Base-by-base conservation (phyloP, 2,797 vertebrate species). In the Zalophus californianus region DNA sequence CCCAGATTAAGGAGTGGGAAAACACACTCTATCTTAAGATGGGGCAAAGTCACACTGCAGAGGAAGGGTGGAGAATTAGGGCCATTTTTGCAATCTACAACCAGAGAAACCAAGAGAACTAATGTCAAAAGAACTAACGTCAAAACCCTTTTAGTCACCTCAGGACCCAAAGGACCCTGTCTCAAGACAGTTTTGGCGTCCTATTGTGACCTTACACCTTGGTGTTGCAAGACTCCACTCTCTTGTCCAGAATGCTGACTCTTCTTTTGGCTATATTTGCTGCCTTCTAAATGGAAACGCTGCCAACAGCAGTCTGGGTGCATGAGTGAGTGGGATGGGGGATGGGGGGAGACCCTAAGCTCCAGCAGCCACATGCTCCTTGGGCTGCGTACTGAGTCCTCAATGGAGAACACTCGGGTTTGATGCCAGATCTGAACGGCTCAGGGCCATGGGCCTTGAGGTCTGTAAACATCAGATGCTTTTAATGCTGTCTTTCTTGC, bases 401-500 rank as follows among this genome's bases (percentile, higher is more conserved):
- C 60, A 35, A 35, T 62, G 75, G 80, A 68, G 87, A 88, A n/a
- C 64, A 16, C 38, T 35, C 18, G 4, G 54, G 48, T 62, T 90
- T 66, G 64, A 56, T 85, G 82, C 73, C 60, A 56, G 62, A 52
- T 29, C 79, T 14, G 25, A 93, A 75, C 18, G 29, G 77, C 12
- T 10, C 9, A 54, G n/a, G 64, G 70, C 84, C 32, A 14, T 0
- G 1, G 85, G 20, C 66, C 84, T 87, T 13, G 38, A 48, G 58
- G 73, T 91, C 80, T 83, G 29, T 41, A 50, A 70, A 52, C 84
- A 38, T 88, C 35, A 50, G 75, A 82, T 41, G 78, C 88, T n/a
- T 97, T 96, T 68, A 92, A n/a, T 27, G 44, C 77, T 94, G 23
- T 75, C 82, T n/a, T 79, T 93, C 96, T 94, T 90, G 93, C 96